These are phyloP conservation scores for Rotaria socialis DNA, from an alignment of 2,888 invertebrate genomes.

Conservation along the genomic window DNA sequence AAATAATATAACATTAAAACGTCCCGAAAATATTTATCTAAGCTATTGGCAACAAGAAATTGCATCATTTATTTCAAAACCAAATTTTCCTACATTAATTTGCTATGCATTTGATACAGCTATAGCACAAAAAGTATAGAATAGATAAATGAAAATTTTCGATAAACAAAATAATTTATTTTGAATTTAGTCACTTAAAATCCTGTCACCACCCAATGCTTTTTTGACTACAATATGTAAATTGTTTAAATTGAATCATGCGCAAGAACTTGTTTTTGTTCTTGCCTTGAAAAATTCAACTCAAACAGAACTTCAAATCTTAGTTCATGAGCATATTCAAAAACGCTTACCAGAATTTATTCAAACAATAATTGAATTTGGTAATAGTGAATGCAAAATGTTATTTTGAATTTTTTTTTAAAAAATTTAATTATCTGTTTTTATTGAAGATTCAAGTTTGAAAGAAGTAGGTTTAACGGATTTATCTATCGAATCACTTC, in stretches of 20 bases:
- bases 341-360: constrained; percentile 78
- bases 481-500: constrained; percentile 80
- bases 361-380: constrained; percentile 57
- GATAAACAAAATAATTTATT: background rate
- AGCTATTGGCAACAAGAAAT: constrained; percentile 76
- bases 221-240: constrained; percentile 78
- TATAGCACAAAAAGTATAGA: constrained; percentile 69
- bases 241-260: constrained; percentile 76
- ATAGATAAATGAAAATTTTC: background rate
- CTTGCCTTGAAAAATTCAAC: constrained; percentile 77
- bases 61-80: constrained; percentile 74
- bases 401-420: too few species aligned
- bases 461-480: constrained; percentile 72
- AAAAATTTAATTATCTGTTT: background rate
- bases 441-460: constrained; percentile 44
- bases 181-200: constrained; percentile 69
- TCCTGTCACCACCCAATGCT: constrained; percentile 65
- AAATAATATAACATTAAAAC: constrained; percentile 54
- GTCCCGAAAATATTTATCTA: constrained; percentile 62
- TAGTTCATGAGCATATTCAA: constrained; percentile 74
- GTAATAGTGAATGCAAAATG: background rate
- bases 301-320: constrained; percentile 70
- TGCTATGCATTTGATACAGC: constrained; percentile 81
- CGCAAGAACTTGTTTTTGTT: constrained; percentile 85
- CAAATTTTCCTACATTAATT: constrained; percentile 78